Evolutionary conservation across 2,888 invertebrate genomes (phyloP), one percentile per base, ranked within the genome.

Genomic region (Polyommatus icarus): DNA sequence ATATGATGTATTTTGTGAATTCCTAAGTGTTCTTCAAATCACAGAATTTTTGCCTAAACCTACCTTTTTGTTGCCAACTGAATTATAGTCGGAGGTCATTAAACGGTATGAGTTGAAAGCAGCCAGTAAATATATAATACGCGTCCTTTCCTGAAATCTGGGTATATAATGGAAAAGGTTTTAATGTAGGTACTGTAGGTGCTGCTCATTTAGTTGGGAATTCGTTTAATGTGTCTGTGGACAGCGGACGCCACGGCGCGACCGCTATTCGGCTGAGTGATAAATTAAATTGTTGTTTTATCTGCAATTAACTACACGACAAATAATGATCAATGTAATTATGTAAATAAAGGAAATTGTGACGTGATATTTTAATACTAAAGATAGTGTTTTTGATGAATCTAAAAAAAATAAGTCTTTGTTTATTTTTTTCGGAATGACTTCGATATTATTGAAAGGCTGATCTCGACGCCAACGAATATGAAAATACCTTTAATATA

Each of bases 141-240:
- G n/a, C 59, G 59, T 20, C 61, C 24, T 12, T 61, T 24, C 61
- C 29, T 29, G 67, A 18, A 32, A 67, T 67, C 15, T 67, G 67
- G 32, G 67, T 24, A 67, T 15, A 5, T 67, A 67, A 67, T 67
- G 29, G 29, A 67, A 67, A 67, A 67, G 61, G 61, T 29, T 67
- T 15, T 15, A 67, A 67, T 67, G 67, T 18, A 67, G 67, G 20
- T 24, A 24, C n/a, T 61, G 24, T 61, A 61, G 24, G 5, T 61
- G 61, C 18, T 67, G 29, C 29, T 67, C 67, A 67, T 67, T 67
- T 67, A 15, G 29, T 67, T 32, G 67, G 61, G 67, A 67, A 67
- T 67, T 32, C 29, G 67, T 67, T 1, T 6, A 67, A 29, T 6
- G 18, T 18, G 29, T 18, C 15, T 29, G 29, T 2, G 67, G 67